phyloP scores from a whole-genome alignment of 2,797 vertebrate species.

The Artibeus jamaicensis region DNA sequence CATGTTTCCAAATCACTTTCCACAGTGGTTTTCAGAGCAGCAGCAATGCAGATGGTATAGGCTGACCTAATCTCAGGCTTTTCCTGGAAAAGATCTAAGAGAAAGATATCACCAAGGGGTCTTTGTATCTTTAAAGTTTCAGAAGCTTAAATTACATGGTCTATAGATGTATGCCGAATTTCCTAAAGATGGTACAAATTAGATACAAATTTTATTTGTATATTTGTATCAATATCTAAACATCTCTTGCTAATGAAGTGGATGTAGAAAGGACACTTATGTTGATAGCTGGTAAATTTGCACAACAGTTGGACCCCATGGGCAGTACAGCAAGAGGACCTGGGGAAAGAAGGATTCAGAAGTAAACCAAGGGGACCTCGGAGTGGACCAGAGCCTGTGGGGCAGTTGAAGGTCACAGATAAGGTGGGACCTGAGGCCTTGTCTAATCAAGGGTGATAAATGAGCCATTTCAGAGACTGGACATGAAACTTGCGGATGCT shows the following conservation, averaged over 20 bases:
- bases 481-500: neutral
- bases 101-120: neutral
- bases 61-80: neutral
- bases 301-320: neutral
- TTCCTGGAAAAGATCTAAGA: constrained; percentile 18
- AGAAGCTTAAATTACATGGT: neutral
- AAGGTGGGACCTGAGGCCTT: neutral
- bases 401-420: neutral
- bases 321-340: neutral
- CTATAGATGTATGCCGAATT: neutral
- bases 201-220: constrained; percentile 19
- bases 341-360: neutral
- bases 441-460: neutral
- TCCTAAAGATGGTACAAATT: neutral
- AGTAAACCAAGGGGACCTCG: neutral
- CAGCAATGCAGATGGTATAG: neutral
- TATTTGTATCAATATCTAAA: constrained; percentile 22
- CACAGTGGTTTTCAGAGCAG: neutral
- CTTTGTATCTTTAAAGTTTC: constrained; percentile 14
- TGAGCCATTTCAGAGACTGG: neutral
- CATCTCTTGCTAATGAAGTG: constrained; percentile 22
- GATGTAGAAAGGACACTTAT: neutral
- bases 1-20: neutral
- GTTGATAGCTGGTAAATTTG: neutral
- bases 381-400: neutral